These are phyloP conservation scores for Danio choprae DNA, from an alignment of 2,797 vertebrate species.

Conservation along the genomic window DNA sequence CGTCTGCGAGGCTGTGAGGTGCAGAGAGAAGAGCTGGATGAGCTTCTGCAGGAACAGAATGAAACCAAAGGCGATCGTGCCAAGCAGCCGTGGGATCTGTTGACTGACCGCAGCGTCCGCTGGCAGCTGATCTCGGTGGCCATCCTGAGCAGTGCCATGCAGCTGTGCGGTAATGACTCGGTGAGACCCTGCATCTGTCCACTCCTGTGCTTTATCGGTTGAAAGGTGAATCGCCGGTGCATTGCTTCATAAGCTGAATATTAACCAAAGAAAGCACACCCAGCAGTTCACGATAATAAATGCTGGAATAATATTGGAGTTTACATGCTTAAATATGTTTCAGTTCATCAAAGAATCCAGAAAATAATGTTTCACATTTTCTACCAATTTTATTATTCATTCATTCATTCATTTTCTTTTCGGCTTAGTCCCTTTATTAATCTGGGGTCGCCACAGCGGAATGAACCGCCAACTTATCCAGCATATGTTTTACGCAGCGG, in stretches of 20 bases:
- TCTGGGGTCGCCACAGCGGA: too few species aligned
- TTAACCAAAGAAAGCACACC: not conserved
- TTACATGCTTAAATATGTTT: not conserved
- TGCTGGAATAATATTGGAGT: not conserved
- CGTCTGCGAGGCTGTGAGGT: conserved; percentile 80
- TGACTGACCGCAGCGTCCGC: conserved; percentile 76
- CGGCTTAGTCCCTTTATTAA: too few species aligned
- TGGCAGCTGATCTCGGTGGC: conserved; percentile 86
- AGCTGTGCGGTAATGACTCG: conserved; percentile 90
- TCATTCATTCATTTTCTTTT: too few species aligned
- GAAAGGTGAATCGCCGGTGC: not conserved
- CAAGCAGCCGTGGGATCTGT: conserved; percentile 80
- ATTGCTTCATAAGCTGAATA: not conserved
- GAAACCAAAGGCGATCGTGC: conserved; percentile 75
- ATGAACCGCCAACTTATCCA: too few species aligned
- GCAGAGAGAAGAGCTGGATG: conserved; percentile 81
- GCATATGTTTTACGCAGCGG: too few species aligned
- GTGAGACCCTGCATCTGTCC: conserved; percentile 70
- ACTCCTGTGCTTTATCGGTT: conserved; percentile 3
- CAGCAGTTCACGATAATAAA: conserved; percentile 11
- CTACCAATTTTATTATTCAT: too few species aligned
- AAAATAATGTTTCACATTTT: not conserved
- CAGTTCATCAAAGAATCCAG: not conserved
- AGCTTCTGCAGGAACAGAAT: conserved; percentile 85
- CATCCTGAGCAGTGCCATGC: conserved; percentile 89